Percentiles rank a stretch among this genome's conserved stretches.
Evolutionary conservation across 1,140 invertebrate species (phyloP).

Genomic region (Reticulitermes speratus): DNA sequence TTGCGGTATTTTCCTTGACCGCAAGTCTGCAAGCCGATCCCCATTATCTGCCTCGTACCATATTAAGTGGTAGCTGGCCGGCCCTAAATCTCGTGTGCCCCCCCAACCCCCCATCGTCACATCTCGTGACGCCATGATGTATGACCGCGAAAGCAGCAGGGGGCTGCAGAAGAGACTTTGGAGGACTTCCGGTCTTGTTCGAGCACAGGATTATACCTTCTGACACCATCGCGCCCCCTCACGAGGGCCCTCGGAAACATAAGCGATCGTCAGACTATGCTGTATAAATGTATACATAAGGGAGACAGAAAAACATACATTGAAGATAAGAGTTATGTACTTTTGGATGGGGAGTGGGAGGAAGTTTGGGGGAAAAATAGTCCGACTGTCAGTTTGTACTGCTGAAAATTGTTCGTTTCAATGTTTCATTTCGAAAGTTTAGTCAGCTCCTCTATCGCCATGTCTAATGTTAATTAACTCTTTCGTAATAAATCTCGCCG

Average conservation of each 20-base stretch:
- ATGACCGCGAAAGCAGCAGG: background rate
- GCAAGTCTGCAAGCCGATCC: too few species aligned
- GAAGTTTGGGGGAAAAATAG: background rate
- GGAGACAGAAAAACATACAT: background rate
- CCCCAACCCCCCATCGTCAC: background rate
- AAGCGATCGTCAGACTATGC: background rate
- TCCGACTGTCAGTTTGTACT: background rate
- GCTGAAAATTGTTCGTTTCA: background rate
- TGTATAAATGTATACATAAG: slow-evolving; percentile 9
- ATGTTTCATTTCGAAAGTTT: background rate
- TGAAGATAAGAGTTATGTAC: background rate
- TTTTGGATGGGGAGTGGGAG: background rate
- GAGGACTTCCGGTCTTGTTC: background rate
- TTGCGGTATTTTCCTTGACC: too few species aligned
- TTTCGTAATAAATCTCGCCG: too few species aligned
- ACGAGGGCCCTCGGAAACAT: background rate
- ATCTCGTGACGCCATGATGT: background rate
- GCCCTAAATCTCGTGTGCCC: background rate
- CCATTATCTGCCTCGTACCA: background rate
- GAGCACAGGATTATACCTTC: background rate
- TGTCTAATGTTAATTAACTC: background rate
- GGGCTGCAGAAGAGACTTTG: background rate
- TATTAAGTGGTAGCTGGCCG: background rate
- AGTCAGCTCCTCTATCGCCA: background rate
- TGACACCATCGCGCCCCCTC: background rate